phyloP scores from a whole-genome alignment of 35 echinoderm and acorn worm genomes.

The Apostichopus japonicus region DNA sequence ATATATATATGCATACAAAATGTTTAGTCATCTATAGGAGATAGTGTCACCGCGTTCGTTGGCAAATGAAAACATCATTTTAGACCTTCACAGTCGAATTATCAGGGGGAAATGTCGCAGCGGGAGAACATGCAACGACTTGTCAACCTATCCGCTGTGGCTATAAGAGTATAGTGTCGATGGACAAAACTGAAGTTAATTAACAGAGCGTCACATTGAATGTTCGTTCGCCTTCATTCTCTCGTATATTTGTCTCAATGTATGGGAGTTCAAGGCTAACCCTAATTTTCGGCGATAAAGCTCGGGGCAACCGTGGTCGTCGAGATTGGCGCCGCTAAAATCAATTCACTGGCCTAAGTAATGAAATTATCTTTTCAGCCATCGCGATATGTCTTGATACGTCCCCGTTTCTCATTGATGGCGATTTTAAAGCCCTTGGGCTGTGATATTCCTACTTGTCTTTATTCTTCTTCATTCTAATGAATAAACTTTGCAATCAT shows the following conservation, averaged over 20 bases:
- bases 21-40: neutral
- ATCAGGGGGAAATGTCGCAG: neutral
- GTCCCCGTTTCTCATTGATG: neutral
- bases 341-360: slow-evolving; percentile 18
- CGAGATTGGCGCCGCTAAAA: slow-evolving; percentile 16
- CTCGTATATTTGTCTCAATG: neutral
- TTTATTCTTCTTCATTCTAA: neutral
- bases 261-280: slow-evolving; percentile 8
- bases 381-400: slow-evolving; percentile 1
- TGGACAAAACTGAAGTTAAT: slow-evolving; percentile 14
- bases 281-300: neutral
- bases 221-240: neutral
- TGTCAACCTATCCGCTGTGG: neutral
- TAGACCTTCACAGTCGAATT: neutral
- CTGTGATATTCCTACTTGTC: neutral
- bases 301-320: slow-evolving; percentile 9
- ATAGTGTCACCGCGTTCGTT: neutral
- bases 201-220: slow-evolving; percentile 3
- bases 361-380: slow-evolving; percentile 19
- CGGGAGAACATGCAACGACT: neutral
- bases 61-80: neutral
- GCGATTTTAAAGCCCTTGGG: neutral
- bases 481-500: neutral
- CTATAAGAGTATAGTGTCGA: neutral
- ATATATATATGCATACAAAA: too few relatives aligned